phyloP scores from a whole-genome alignment of 2,113 vertebrate species.

The Argyrosomus japonicus region DNA sequence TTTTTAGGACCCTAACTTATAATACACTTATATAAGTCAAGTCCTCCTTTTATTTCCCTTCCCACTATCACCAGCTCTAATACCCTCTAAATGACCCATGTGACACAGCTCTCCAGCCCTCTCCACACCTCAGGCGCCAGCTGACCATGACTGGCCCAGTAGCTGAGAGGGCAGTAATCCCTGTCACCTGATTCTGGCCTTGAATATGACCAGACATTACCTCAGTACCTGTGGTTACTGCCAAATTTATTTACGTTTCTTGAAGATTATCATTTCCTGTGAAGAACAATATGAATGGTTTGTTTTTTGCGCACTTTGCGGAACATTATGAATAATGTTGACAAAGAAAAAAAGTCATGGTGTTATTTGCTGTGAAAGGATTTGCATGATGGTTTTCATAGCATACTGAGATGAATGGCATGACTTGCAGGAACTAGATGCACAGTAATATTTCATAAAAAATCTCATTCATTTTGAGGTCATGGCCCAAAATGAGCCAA shows the following conservation, averaged over 20 bases:
- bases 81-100: conserved; percentile 53
- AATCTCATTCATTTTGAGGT: background rate
- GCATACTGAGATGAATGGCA: background rate
- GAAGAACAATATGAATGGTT: background rate
- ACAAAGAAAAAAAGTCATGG: background rate
- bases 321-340: background rate
- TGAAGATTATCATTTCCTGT: background rate
- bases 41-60: conserved; percentile 12
- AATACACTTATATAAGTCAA: background rate
- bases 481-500: background rate
- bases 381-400: no score
- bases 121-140: conserved; percentile 47
- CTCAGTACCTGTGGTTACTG: conserved; percentile 13
- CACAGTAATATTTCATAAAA: background rate
- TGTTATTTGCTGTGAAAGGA: background rate
- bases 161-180: conserved; percentile 56
- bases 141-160: conserved; percentile 64
- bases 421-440: background rate
- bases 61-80: conserved; percentile 24
- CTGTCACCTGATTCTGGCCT: conserved; percentile 75
- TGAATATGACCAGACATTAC: conserved; percentile 41
- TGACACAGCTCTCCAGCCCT: conserved; percentile 61
- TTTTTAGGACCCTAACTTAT: background rate
- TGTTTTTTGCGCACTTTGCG: background rate
- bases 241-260: background rate